Evolutionary conservation across 1,140 invertebrate genomes (phyloP).

Genomic region (Fopius arisanus): DNA sequence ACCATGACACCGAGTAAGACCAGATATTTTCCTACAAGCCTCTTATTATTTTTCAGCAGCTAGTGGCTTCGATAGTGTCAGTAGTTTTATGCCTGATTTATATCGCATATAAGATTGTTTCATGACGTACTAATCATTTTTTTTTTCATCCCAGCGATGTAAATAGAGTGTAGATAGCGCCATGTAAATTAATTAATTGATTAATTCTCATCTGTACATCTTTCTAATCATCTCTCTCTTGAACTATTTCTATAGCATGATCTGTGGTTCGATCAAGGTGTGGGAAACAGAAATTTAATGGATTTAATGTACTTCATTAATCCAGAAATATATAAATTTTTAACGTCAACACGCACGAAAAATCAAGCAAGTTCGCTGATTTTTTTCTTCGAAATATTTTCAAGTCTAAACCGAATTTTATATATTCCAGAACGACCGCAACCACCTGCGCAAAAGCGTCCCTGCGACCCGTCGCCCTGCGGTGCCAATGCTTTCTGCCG

Average conservation of each 20-base stretch:
- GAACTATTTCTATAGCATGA: background rate
- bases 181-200: background rate
- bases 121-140: background rate
- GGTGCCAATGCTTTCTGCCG: conserved; percentile 76
- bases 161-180: conserved; percentile 17
- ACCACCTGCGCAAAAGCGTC: conserved; percentile 53
- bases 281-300: too few relatives aligned
- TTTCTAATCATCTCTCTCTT: background rate
- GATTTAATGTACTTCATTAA: too few relatives aligned
- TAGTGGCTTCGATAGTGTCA: too few relatives aligned
- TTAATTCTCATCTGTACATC: background rate
- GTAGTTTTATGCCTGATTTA: too few relatives aligned
- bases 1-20: conserved; percentile 52
- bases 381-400: too few relatives aligned
- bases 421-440: conserved; percentile 32
- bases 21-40: conserved; percentile 27
- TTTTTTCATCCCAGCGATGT: conserved; percentile 7
- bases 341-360: too few relatives aligned
- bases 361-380: background rate
- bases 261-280: background rate
- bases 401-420: too few relatives aligned
- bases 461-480: conserved; percentile 78
- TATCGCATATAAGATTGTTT: background rate
- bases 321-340: too few relatives aligned
- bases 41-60: too few relatives aligned